Percentiles rank a stretch among this genome's conserved stretches.
Conservation (phyloP, 2,888 invertebrate genomes). For the Drosophila demipolita region DNA sequence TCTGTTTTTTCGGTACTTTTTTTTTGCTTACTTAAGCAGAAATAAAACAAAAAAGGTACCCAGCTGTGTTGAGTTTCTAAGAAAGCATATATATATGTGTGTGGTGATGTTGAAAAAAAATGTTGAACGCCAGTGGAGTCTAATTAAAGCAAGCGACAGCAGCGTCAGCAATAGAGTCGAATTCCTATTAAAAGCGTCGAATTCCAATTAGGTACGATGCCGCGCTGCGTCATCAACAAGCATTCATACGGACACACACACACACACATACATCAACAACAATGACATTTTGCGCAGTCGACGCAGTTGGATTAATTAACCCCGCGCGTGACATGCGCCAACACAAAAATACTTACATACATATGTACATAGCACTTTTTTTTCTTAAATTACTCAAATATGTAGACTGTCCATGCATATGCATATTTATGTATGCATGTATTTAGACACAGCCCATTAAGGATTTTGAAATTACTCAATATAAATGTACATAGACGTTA, state of each 20-base stretch:
- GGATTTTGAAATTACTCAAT: conserved; percentile 46
- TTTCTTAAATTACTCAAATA: conserved; percentile 15
- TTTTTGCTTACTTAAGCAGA: conserved; percentile 49
- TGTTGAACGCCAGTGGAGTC: conserved; percentile 48
- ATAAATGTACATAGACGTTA: background rate
- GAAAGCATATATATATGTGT: conserved; percentile 49
- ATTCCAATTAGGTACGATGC: conserved; percentile 72
- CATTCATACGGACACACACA: conserved; percentile 26
- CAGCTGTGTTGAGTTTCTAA: conserved; percentile 43
- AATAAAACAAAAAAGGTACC: conserved; percentile 36
- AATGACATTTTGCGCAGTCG: conserved; percentile 75
- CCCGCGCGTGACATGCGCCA: conserved; percentile 75
- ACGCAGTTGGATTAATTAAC: conserved; percentile 79
- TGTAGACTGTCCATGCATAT: background rate
- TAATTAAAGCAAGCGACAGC: conserved; percentile 63
- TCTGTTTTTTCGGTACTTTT: background rate
- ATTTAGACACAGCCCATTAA: conserved; percentile 41
- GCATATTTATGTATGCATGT: background rate
- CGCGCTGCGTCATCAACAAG: conserved; percentile 69
- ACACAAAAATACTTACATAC: conserved; percentile 25
- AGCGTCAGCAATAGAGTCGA: conserved; percentile 48
- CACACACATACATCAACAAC: conserved; percentile 27
- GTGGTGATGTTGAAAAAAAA: conserved; percentile 22
- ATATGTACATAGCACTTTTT: conserved; percentile 12
- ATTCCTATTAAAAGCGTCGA: conserved; percentile 74